phyloP scores from a whole-genome alignment of 2,888 invertebrate species.

The Acanthosoma haemorrhoidale region DNA sequence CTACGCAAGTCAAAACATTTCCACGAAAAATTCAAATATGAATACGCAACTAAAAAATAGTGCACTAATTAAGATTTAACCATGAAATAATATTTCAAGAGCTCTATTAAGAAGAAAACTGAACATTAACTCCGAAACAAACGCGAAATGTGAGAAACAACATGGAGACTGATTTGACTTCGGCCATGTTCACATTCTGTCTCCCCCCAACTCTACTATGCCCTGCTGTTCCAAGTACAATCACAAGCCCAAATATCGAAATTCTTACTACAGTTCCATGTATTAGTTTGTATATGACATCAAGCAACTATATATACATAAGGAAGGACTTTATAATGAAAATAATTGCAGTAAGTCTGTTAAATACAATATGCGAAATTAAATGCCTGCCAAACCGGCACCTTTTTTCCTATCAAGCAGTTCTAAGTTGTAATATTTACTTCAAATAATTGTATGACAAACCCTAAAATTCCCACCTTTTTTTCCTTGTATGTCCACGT shows the following conservation, averaged over 20 bases:
- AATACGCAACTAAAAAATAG: not conserved
- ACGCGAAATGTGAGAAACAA: conserved; percentile 19
- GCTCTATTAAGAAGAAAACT: not conserved
- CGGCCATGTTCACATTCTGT: conserved; percentile 46
- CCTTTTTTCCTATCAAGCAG: conserved; percentile 34
- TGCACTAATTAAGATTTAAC: not conserved
- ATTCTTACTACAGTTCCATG: not conserved
- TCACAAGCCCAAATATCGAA: conserved; percentile 16
- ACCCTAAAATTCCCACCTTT: conserved; percentile 17
- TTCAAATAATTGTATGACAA: conserved; percentile 1
- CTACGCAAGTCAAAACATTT: conserved; percentile 49
- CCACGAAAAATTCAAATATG: conserved; percentile 4
- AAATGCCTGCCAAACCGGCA: conserved; percentile 38
- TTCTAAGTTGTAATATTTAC: conserved; percentile 24
- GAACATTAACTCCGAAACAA: not conserved
- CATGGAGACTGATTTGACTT: conserved; percentile 48
- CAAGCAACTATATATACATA: not conserved
- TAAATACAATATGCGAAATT: conserved; percentile 40
- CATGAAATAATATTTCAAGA: not conserved
- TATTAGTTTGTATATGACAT: not conserved
- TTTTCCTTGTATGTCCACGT: not conserved
- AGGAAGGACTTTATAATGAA: not conserved
- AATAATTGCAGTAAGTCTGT: not conserved
- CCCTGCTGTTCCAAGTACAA: conserved; percentile 23
- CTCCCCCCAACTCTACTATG: conserved; percentile 40